Percentiles rank a stretch among this genome's conserved stretches.
Evolutionary conservation across 1,140 invertebrate genomes (phyloP).

Genomic region (Stegodyphus dumicola): DNA sequence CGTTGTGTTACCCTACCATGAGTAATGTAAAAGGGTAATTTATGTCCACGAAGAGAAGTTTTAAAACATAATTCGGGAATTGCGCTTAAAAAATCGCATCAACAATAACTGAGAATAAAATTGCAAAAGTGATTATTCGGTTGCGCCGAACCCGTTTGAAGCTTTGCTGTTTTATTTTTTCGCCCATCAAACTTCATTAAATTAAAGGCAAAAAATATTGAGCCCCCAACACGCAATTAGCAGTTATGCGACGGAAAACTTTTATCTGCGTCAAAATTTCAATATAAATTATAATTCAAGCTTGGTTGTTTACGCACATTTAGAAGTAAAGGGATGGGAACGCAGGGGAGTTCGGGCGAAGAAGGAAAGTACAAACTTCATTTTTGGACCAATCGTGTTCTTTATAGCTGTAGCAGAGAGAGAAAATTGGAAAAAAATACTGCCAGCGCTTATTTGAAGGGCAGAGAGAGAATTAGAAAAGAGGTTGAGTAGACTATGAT

Average conservation of each 20-base stretch:
- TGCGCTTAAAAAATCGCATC: too few relatives aligned
- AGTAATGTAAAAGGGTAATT: not conserved
- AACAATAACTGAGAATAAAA: not conserved
- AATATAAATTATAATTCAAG: constrained; percentile 50
- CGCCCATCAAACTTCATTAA: constrained; percentile 49
- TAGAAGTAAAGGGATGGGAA: not conserved
- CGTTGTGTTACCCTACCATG: not conserved
- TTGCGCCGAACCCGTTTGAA: constrained; percentile 10
- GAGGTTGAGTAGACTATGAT: not conserved
- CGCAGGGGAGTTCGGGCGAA: not conserved
- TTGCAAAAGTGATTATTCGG: constrained; percentile 42
- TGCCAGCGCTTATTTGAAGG: constrained; percentile 6
- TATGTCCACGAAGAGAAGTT: not conserved
- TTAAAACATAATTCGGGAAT: not conserved
- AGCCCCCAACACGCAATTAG: constrained; percentile 33
- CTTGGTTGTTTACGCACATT: constrained; percentile 42
- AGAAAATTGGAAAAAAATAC: constrained; percentile 1
- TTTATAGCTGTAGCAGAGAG: constrained; percentile 28
- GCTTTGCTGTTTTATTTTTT: not conserved
- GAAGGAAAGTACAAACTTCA: constrained; percentile 20
- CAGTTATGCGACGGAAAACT: constrained; percentile 47
- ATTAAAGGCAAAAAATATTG: constrained; percentile 28
- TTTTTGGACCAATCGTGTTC: constrained; percentile 40
- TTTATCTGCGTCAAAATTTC: constrained; percentile 56
- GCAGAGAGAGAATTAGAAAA: constrained; percentile 37